phyloP scores from a whole-genome alignment of 2,888 invertebrate species.

The Antheraea assamensis region DNA sequence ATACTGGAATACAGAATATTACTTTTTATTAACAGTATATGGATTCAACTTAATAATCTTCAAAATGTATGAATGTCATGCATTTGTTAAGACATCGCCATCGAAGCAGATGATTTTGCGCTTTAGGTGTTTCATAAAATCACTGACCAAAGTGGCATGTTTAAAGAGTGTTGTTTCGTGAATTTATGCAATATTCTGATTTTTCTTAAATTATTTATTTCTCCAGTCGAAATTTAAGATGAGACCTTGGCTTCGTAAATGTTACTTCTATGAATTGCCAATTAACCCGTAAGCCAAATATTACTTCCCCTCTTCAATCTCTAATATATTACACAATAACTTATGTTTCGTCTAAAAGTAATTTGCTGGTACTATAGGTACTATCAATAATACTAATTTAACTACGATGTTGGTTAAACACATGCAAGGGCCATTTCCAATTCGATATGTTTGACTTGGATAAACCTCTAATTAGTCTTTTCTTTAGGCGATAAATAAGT shows the following conservation, averaged over 20 bases:
- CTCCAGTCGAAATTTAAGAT: neutral
- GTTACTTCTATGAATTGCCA: neutral
- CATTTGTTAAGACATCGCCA: neutral
- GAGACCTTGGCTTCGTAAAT: neutral
- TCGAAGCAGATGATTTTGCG: neutral
- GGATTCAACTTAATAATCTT: neutral
- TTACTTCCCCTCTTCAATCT: neutral
- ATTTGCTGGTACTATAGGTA: neutral
- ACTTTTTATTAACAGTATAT: neutral
- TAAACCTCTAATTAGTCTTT: neutral
- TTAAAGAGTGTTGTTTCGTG: neutral
- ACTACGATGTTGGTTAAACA: neutral
- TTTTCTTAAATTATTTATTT: neutral
- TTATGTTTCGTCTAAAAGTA: neutral
- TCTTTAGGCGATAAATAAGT: neutral
- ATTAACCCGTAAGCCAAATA: neutral
- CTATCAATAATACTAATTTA: neutral
- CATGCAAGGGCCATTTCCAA: neutral
- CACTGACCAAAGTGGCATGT: too few species aligned
- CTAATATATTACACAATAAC: neutral
- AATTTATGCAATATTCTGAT: neutral
- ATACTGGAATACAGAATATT: slow-evolving; percentile 47
- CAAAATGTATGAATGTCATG: neutral
- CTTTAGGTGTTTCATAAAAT: too few species aligned
- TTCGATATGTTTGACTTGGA: neutral